Evolutionary conservation across 2,888 invertebrate species (phyloP), one percentile per base, ranked within the genome.

Genomic region (Hemicrepidius hirtus): DNA sequence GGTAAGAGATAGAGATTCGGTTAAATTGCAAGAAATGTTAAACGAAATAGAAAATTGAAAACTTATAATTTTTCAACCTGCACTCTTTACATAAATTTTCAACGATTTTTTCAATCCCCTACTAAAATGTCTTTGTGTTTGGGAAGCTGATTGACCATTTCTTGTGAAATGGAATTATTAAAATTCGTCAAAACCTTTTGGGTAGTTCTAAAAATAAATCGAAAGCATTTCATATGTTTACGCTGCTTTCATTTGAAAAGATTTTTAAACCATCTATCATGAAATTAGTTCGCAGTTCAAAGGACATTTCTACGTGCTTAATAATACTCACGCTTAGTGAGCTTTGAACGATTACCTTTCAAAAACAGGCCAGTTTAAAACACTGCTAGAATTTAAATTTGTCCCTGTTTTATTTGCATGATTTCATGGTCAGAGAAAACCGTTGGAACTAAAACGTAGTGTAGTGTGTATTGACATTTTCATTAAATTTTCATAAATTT

Each of bases 321-420:
- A 57, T 57, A 57, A 37, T 18, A 57, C 37, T 57, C 32, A 37
- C 57, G 35, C 18, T 37, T 57, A 37, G 57, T 18, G n/a, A 57
- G 21, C 37, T 57, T 37, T 57, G 37, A 57, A 37, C 57, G 37
- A 57, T 57, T 20, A 32, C 57, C 57, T 57, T 57, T 57, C 37
- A 37, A 57, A 55, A 37, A 16, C 57, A 37, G 28, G 37, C 37
- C 37, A 1, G 16, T 20, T 57, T 37, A 37, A 37, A 57, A 57
- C 57, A 57, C 37, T 57, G 16, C 20, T 20, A 20, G 57, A 35
- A 57, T 57, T 37, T 20, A 57, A 57, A 57, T 57, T 55, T 37
- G 4, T 13, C 53, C 40, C 20, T 37, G 37, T 5, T 18, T 37
- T 16, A 57, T 57, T 35, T 57, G 18, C 57, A 57, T 57, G 20